A percentile compares a stretch with the other conserved stretches of the same genome.
phyloP scores from a whole-genome alignment of 2,888 invertebrate genomes.

The Xestia c-nigrum region DNA sequence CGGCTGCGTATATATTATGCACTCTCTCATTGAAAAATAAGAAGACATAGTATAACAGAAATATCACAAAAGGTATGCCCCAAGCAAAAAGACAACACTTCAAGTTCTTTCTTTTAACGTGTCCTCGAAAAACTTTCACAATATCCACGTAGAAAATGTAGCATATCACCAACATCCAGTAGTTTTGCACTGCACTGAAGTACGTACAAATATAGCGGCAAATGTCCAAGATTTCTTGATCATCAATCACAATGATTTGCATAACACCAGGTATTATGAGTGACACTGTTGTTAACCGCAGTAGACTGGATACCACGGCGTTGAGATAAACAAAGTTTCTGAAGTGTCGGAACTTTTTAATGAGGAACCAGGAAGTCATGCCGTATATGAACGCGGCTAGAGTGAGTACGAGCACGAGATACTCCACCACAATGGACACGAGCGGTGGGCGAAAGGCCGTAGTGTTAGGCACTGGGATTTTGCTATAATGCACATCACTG shows the following conservation, averaged over 20 bases:
- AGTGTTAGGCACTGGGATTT: conserved; percentile 42
- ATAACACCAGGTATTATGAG: conserved; percentile 45
- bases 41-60: conserved; percentile 43
- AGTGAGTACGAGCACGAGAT: conserved; percentile 40
- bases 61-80: conserved; percentile 49
- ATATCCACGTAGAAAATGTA: conserved; percentile 55
- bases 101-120: conserved; percentile 44
- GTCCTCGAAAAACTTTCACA: conserved; percentile 52
- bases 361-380: conserved; percentile 37
- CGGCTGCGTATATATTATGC: neutral
- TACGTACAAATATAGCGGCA: conserved; percentile 54
- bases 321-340: conserved; percentile 49
- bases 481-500: conserved; percentile 52
- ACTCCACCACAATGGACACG: conserved; percentile 42
- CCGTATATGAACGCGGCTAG: conserved; percentile 46
- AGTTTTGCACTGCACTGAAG: conserved; percentile 50
- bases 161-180: conserved; percentile 56
- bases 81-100: conserved; percentile 54
- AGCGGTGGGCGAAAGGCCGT: conserved; percentile 47
- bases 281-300: conserved; percentile 42
- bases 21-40: conserved; percentile 15
- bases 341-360: conserved; percentile 50
- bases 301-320: conserved; percentile 37
- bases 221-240: conserved; percentile 42
- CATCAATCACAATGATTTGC: conserved; percentile 44